These are phyloP conservation scores for Anolis carolinensis DNA, from an alignment of 2,113 vertebrate species.

Conservation along the genomic window DNA sequence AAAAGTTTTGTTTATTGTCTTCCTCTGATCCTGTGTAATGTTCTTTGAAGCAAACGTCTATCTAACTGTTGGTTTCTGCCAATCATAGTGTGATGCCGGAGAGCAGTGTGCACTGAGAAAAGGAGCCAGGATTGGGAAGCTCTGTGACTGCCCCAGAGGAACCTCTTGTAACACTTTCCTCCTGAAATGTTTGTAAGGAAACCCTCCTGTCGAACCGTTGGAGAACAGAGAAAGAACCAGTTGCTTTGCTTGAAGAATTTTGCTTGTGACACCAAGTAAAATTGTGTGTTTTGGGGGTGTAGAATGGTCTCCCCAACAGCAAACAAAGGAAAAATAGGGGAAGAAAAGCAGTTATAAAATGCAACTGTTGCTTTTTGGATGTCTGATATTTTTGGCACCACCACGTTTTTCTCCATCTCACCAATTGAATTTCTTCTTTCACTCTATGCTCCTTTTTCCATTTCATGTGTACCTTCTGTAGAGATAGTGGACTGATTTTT, in stretches of 20 bases:
- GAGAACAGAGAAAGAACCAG: slow-evolving; percentile 25
- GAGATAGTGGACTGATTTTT: slow-evolving; percentile 48
- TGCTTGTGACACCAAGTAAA: slow-evolving; percentile 31
- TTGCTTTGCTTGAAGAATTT: slow-evolving; percentile 40
- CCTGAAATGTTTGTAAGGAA: slow-evolving; percentile 80
- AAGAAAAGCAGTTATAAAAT: slow-evolving; percentile 29
- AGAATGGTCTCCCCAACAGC: slow-evolving; percentile 34
- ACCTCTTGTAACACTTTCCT: slow-evolving; percentile 85
- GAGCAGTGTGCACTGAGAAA: slow-evolving; percentile 83
- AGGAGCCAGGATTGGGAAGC: slow-evolving; percentile 82
- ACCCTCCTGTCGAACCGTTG: neutral
- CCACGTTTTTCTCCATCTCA: slow-evolving; percentile 29
- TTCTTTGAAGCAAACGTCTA: neutral
- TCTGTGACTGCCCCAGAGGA: slow-evolving; percentile 82
- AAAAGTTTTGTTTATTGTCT: neutral
- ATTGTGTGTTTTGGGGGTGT: neutral
- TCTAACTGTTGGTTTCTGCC: slow-evolving; percentile 21
- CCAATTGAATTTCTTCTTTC: neutral
- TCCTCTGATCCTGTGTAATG: neutral
- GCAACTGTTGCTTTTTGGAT: slow-evolving; percentile 50
- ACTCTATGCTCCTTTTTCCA: neutral
- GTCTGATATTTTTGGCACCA: slow-evolving; percentile 51
- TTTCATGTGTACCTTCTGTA: slow-evolving; percentile 32
- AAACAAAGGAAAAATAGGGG: slow-evolving; percentile 27
- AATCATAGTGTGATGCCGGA: slow-evolving; percentile 81